Percentiles rank a stretch among this genome's conserved stretches.
Evolutionary conservation across 2,797 vertebrate species (phyloP).

Genomic region (Falco naumanni): DNA sequence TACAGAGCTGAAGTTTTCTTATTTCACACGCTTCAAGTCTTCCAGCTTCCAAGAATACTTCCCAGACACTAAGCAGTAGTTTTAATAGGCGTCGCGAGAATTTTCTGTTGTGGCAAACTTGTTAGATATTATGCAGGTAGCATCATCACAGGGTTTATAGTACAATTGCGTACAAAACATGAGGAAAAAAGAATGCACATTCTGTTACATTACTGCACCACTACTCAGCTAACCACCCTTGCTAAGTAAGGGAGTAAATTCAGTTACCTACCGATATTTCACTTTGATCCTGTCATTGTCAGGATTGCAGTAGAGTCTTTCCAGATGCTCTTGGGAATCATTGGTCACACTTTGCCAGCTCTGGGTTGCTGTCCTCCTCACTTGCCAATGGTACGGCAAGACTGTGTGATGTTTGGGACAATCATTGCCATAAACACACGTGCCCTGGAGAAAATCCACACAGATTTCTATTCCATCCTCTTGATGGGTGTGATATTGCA

Average conservation of each 20-base stretch:
- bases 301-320: constrained; percentile 99
- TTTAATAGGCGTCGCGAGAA: background rate
- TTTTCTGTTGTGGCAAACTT: background rate
- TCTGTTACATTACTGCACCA: background rate
- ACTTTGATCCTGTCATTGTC: constrained; percentile 95
- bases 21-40: background rate
- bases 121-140: background rate
- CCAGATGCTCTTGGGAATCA: constrained; percentile 97
- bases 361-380: constrained; percentile 86
- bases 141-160: background rate
- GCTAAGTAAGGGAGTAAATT: background rate
- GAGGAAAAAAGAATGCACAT: background rate
- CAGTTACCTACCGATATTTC: constrained; percentile 90
- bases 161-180: background rate
- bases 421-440: constrained; percentile 91
- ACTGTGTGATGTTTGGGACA: constrained; percentile 95
- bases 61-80: background rate
- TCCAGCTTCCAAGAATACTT: background rate
- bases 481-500: constrained; percentile 98
- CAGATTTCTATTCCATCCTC: constrained; percentile 92
- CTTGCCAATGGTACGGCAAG: constrained; percentile 97
- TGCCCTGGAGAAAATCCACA: constrained; percentile 95
- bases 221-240: background rate
- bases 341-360: constrained; percentile 94
- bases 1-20: background rate